Base-by-base conservation (phyloP, 2,888 invertebrate genomes). In the Tricholauxania praeusta region DNA sequence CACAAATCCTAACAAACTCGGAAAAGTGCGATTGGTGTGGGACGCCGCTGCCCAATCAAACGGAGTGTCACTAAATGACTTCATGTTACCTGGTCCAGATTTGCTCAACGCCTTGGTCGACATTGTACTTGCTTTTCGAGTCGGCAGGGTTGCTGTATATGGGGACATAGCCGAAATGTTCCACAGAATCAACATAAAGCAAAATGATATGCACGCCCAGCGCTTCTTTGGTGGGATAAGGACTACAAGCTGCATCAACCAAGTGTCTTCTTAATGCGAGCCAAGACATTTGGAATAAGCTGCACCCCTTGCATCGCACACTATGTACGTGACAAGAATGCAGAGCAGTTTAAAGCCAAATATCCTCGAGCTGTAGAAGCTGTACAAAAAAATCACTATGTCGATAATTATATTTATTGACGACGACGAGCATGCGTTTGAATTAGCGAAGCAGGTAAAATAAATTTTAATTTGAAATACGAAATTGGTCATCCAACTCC, bases 1-100 rank as follows among this genome's bases (percentile, higher is more conserved):
- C n/a, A 15, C 12, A 14, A 64, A 64, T 14, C 48, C 51, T 8
- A 51, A 64, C 22, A 64, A 64, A 22, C 64, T 51, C 8, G 64
- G 51, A n/a, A 64, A 64, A 22, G 32, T 64, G 10, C 47, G 63
- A 19, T 17, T 63, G 48, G 63, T 57, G 7, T 39, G 39, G 39
- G 39, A 39, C 10, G 84, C 83, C 1, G 84, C 83, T 6, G 83
- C 82, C 0, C 78, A 76, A 59, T 75, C 72, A 7, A 65, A 79
- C n/a, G 82, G 82, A 7, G 63, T 76, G 1, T 76, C 76, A 7
- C 71, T 83, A 5, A 84, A 84, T 70, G 80, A 81, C 15, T 68
- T 77, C 17, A 72, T 87, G 10, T 53, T 82, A 12, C 77, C 78
- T n/a, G 85, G 85, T 1, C 83, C 86, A 0, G 84, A 85, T 63